phyloP scores from a whole-genome alignment of 2,797 vertebrate genomes.

The Serranus cabrilla region DNA sequence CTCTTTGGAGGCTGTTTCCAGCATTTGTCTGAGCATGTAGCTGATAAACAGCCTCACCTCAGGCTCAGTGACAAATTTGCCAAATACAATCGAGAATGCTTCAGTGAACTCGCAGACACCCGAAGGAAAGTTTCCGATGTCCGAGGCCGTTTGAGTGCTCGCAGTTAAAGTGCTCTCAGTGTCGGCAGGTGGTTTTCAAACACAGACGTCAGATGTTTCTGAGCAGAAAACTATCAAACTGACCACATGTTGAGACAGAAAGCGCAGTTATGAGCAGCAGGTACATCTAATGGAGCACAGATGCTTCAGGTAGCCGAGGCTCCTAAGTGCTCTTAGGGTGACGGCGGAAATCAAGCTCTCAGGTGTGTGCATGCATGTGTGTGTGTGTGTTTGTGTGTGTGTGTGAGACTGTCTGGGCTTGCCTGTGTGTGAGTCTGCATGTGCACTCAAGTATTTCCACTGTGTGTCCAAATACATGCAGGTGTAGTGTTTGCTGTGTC shows the following conservation, averaged over 20 bases:
- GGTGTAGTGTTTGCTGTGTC: background rate
- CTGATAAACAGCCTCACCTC: slow-evolving; percentile 18
- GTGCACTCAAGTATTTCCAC: background rate
- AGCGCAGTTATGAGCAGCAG: slow-evolving; percentile 17
- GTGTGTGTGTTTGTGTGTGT: slow-evolving; percentile 1
- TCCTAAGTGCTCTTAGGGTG: background rate
- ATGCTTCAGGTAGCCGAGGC: slow-evolving; percentile 32
- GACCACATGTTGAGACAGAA: slow-evolving; percentile 21
- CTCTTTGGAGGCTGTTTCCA: background rate
- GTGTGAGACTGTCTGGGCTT: slow-evolving; percentile 1
- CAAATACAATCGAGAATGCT: slow-evolving; percentile 8
- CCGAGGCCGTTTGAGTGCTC: background rate
- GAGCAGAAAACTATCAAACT: slow-evolving; percentile 3
- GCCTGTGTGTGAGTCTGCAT: background rate
- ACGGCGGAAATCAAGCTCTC: background rate
- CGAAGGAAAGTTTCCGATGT: slow-evolving; percentile 10
- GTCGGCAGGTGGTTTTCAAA: slow-evolving; percentile 20
- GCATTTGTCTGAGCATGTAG: slow-evolving; percentile 10
- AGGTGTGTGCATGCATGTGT: slow-evolving; percentile 13
- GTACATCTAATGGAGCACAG: slow-evolving; percentile 40
- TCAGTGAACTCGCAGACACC: slow-evolving; percentile 20
- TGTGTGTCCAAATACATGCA: slow-evolving; percentile 2
- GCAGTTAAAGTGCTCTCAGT: background rate
- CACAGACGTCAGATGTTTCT: background rate
- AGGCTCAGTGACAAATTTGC: slow-evolving; percentile 27